Base-by-base conservation (phyloP, 64 coral and sea anemone species). In the Hydrozoanthus tunicans region DNA sequence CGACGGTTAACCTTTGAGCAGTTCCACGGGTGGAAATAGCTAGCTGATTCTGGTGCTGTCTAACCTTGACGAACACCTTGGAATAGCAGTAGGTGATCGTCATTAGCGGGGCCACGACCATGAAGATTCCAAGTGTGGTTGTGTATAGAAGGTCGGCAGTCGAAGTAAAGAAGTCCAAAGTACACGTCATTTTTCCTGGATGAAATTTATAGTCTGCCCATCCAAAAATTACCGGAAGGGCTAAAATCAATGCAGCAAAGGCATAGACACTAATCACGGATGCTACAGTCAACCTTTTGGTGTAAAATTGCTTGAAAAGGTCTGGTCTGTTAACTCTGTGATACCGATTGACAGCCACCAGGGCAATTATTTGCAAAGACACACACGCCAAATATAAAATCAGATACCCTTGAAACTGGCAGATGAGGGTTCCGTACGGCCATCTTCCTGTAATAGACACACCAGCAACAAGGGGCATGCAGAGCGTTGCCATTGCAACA, bases 351-450 rank as follows among this genome's bases (percentile, higher is more conserved):
- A 91, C 51, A 6, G 90, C 90, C 0, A 62, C 58, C 5, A 91
- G 78, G 3, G 90, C 71, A 59, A 91, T 74, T 0, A 67, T 91
- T 14, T 73, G 67, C 58, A 91, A 62, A 5, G 90, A 91, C 26
- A 63, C 66, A 1, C n/a, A 72, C 9, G 66, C 79, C 12, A 91
- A 20, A 8, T 69, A 70, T 8, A 82, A 24, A 5, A 80, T 53
- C 9, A 72, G 7, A 23, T 77, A 92, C 11, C 91, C 91, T 92
- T 92, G 80, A 77, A 84, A 84, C 71, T 75, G 65, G 54, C 91
- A 92, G 15, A 27, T 9, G 9, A 56, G 5, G 52, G 60, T 10
- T 61, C 82, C 53, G 27, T 76, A 92, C 5, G 91, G 80, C 80
- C 91, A 84, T 5, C 51, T 17, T 25, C 91, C 91, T 14, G 56